Percentiles rank a stretch among this genome's conserved stretches.
These are phyloP conservation scores for Tringa solitaria DNA, from an alignment of 2,113 vertebrate species.

Conservation along the genomic window DNA sequence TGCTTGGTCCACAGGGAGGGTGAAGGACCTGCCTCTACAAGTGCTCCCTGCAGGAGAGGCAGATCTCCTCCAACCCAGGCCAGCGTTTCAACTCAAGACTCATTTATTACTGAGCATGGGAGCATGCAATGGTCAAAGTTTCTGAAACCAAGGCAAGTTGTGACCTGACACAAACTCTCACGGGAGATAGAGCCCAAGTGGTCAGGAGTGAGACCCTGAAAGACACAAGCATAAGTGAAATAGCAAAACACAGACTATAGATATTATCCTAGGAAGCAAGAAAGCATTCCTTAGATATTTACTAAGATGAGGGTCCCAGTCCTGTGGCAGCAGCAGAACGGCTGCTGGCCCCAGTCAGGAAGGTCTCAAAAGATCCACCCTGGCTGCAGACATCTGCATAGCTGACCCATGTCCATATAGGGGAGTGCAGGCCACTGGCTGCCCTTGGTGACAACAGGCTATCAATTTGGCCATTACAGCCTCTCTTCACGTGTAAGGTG, in stretches of 20 bases:
- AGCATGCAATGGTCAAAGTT: not conserved
- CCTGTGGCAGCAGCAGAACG: not conserved
- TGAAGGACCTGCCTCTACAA: not conserved
- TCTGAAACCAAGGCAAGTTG: not conserved
- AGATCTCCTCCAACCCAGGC: not conserved
- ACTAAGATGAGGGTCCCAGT: not conserved
- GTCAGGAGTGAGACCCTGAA: not conserved
- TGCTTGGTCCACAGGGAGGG: not conserved
- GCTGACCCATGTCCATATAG: too few relatives aligned
- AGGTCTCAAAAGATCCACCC: not conserved
- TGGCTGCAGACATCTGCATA: not conserved
- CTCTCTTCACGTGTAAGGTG: not conserved
- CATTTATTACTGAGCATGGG: not conserved
- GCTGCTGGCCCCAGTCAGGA: not conserved
- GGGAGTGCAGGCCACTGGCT: not conserved
- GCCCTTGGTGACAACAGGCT: not conserved
- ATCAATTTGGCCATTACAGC: not conserved
- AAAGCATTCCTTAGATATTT: not conserved
- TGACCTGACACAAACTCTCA: not conserved
- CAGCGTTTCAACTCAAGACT: not conserved
- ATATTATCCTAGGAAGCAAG: not conserved
- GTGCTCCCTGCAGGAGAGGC: not conserved
- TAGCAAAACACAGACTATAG: not conserved
- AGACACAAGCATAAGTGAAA: not conserved
- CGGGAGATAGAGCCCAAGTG: not conserved